A percentile compares a stretch with the other conserved stretches of the same genome.
phyloP scores from a whole-genome alignment of 2,797 vertebrate genomes.

The Bradypodion pumilum region DNA sequence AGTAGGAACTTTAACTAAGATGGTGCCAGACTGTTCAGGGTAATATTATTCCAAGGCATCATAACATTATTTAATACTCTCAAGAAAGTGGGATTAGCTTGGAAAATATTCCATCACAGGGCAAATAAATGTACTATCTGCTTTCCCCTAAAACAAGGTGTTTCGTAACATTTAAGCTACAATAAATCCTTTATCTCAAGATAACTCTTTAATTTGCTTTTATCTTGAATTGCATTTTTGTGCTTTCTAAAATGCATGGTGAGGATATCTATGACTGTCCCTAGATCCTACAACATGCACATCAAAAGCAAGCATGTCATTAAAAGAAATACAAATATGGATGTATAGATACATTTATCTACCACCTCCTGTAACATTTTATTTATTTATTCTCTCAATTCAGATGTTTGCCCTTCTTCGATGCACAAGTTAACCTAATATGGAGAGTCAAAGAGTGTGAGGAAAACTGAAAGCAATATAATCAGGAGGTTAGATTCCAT shows the following conservation, averaged over 20 bases:
- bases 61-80: not conserved
- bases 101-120: not conserved
- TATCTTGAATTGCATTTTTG: not conserved
- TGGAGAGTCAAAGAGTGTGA: too few species aligned
- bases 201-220: not conserved
- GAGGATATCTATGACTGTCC: not conserved
- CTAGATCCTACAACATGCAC: not conserved
- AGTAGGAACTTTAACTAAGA: not conserved
- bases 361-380: not conserved
- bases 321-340: not conserved
- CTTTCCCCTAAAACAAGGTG: not conserved
- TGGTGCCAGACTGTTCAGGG: not conserved
- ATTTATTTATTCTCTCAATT: not conserved
- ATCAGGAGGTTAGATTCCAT: too few species aligned
- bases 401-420: too few species aligned
- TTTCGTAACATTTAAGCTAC: not conserved
- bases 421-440: too few species aligned
- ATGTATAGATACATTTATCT: not conserved
- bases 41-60: not conserved
- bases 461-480: too few species aligned
- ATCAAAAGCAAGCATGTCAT: not conserved
- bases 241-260: not conserved
- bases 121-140: not conserved
- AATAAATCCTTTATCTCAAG: not conserved
- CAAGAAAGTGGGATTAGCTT: not conserved